phyloP scores from a whole-genome alignment of 2,113 vertebrate genomes.

The Origma solitaria region DNA sequence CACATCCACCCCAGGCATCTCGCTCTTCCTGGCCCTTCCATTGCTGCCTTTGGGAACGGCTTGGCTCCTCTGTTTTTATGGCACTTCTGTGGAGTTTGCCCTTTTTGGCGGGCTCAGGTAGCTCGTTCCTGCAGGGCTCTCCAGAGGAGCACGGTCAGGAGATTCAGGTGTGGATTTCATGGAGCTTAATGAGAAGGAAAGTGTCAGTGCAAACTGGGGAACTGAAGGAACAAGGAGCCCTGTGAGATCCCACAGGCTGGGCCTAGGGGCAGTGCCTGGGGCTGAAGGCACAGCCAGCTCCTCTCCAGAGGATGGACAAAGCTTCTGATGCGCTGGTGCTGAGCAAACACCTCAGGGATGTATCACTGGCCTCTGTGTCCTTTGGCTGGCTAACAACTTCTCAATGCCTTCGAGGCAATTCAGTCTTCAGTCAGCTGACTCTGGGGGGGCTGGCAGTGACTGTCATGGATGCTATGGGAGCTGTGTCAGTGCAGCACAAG shows the following conservation, averaged over 20 bases:
- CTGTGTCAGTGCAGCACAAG: neutral
- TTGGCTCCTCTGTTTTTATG: neutral
- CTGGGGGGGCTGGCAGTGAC: neutral
- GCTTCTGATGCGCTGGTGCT: neutral
- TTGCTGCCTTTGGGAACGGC: neutral
- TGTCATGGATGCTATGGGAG: neutral
- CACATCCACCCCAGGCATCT: neutral
- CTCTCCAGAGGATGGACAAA: neutral
- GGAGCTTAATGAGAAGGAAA: neutral
- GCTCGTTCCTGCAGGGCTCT: neutral
- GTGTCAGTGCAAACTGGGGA: neutral
- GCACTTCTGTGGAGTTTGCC: neutral
- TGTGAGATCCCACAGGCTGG: neutral
- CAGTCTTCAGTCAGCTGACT: neutral
- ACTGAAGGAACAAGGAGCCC: neutral
- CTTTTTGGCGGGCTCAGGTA: neutral
- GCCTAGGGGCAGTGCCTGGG: neutral
- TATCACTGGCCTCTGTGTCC: neutral
- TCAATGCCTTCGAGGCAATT: neutral
- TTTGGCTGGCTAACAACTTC: neutral
- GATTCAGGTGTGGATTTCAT: neutral
- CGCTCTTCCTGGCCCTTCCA: rapidly evolving
- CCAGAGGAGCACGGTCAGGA: neutral
- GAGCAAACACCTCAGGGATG: neutral
- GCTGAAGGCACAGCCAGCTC: neutral